A percentile compares a stretch with the other conserved stretches of the same genome.
These are phyloP conservation scores for Plestiodon gilberti DNA, from an alignment of 2,113 vertebrate species.

Conservation along the genomic window DNA sequence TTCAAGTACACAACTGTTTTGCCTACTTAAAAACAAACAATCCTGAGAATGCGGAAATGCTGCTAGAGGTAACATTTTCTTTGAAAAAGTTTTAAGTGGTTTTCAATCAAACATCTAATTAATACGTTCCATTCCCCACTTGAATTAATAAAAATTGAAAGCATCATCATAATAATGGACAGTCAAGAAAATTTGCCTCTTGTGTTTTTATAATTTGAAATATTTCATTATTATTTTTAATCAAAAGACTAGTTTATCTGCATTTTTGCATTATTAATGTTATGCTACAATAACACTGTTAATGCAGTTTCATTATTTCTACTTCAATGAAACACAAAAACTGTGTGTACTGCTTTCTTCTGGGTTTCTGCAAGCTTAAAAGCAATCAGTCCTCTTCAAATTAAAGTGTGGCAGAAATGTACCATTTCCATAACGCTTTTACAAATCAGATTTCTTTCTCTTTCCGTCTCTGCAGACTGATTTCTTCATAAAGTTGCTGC, in stretches of 20 bases:
- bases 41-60: background rate
- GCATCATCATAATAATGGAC: background rate
- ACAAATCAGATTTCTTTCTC: constrained; percentile 49
- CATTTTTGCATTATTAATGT: constrained; percentile 46
- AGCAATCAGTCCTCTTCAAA: constrained; percentile 21
- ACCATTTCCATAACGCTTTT: constrained; percentile 23
- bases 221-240: constrained; percentile 39
- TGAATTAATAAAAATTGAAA: constrained; percentile 37
- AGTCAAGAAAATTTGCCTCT: constrained; percentile 18
- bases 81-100: constrained; percentile 20
- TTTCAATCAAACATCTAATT: constrained; percentile 13
- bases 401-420: background rate
- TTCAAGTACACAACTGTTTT: background rate
- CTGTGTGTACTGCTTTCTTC: constrained; percentile 7
- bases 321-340: constrained; percentile 40
- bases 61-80: constrained; percentile 11
- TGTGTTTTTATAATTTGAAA: constrained; percentile 51
- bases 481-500: constrained; percentile 79
- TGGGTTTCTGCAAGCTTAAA: constrained; percentile 32
- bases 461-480: constrained; percentile 61
- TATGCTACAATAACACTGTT: constrained; percentile 20
- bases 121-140: constrained; percentile 5
- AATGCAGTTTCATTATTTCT: constrained; percentile 50
- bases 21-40: background rate
- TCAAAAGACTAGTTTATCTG: constrained; percentile 39